phyloP scores from a whole-genome alignment of 2,113 vertebrate species.

The Phylloscopus trochilus region DNA sequence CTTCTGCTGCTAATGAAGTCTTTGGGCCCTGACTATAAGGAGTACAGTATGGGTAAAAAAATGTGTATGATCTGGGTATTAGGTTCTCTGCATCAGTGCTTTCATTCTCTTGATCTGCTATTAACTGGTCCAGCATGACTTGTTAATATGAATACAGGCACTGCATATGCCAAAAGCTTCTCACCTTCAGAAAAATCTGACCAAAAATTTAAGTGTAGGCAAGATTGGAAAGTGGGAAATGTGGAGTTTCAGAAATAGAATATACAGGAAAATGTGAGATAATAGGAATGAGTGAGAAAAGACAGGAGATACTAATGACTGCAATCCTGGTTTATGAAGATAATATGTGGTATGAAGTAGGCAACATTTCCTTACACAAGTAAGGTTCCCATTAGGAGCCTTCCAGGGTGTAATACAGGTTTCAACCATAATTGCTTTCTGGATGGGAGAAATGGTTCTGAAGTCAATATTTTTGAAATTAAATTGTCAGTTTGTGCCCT shows the following conservation, averaged over 20 bases:
- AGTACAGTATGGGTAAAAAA: not conserved
- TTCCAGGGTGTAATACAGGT: not conserved
- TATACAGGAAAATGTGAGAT: not conserved
- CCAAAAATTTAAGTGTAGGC: not conserved
- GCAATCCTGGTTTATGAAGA: not conserved
- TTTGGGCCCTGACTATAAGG: not conserved
- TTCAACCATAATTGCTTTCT: not conserved
- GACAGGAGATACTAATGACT: not conserved
- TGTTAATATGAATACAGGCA: not conserved
- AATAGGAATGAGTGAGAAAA: not conserved
- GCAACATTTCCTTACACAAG: not conserved
- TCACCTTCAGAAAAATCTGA: not conserved
- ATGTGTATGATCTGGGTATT: accelerated
- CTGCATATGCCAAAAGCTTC: not conserved
- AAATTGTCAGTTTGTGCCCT: not conserved
- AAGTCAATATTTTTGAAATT: not conserved
- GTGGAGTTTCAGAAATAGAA: not conserved
- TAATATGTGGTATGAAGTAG: not conserved
- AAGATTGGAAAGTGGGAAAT: not conserved
- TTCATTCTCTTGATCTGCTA: not conserved
- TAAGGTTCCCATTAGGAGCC: not conserved
- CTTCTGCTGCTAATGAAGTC: not conserved
- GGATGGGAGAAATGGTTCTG: not conserved
- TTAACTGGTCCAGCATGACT: not conserved
- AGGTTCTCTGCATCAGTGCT: not conserved